Evolutionary conservation across 2,113 vertebrate species (phyloP), one percentile per base, ranked within the genome.

Genomic region (Tetrax tetrax): DNA sequence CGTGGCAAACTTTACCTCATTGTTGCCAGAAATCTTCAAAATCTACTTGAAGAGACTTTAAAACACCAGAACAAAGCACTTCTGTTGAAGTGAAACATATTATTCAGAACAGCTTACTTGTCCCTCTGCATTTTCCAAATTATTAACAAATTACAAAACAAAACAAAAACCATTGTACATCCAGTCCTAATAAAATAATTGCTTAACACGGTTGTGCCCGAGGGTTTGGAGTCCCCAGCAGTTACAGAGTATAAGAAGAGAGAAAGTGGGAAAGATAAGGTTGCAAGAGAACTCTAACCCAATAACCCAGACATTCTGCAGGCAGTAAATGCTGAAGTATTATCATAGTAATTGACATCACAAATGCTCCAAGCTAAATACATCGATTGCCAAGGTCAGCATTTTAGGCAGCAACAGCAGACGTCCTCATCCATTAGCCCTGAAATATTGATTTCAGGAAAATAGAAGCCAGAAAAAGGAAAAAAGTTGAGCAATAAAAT

Each of bases 361-460:
- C 33, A 47, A 96, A 87, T 90, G 90, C 95, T 97, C 85, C 72
- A 76, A 96, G 96, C 89, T 89, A 96, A 97, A 96, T 78, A 77
- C 89, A 98, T 95, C 91, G 97, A 97, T 97, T 95, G 74, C 76
- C 95, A 96, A 96, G 94, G 89, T 97, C 96, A 98, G 94, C 90
- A 75, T 92, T 97, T 97, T 91, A 93, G 79, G 85, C 90, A 96
- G 63, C 77, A 85, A 68, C 75, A 95, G 76, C 66, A 87, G 90
- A 85, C 60, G 10, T 92, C 72, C 81, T 90, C 64, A 87, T 95
- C 95, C 97, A 97, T 97, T 98, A 98, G 88, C 68, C 71, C 83
- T 94, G 94, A 97, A 97, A 96, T 97, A 98, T 93, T 95, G 96
- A 97, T 63, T 97, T 72, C 90, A 95, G 82, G 90, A 97, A 97